These are phyloP conservation scores for Epicampocera succincta DNA, from an alignment of 2,888 invertebrate species.

Conservation along the genomic window DNA sequence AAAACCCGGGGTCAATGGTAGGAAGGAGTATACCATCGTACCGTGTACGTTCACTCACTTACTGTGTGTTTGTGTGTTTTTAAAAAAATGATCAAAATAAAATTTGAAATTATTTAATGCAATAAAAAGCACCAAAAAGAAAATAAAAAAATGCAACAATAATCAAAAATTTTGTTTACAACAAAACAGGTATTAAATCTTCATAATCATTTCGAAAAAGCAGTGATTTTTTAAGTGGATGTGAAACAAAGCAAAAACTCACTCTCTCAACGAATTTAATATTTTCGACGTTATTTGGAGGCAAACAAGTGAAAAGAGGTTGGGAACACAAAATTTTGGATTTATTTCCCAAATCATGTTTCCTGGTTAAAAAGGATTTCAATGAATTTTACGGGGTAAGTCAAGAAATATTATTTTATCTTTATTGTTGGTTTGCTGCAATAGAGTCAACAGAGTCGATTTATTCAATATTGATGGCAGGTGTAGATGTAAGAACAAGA, in stretches of 20 bases:
- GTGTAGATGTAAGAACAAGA: too few species aligned
- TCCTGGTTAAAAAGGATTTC: slow-evolving; percentile 53
- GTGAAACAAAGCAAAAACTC: slow-evolving; percentile 11
- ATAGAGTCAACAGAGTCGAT: too few species aligned
- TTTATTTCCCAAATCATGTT: slow-evolving; percentile 23
- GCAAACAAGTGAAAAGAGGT: slow-evolving; percentile 14
- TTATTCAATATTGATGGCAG: too few species aligned
- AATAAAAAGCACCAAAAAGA: slow-evolving; percentile 25
- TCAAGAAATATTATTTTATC: background rate
- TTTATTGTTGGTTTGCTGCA: too few species aligned
- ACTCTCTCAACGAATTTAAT: slow-evolving; percentile 6
- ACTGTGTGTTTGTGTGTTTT: slow-evolving; percentile 6
- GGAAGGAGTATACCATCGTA: slow-evolving; percentile 69
- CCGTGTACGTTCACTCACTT: slow-evolving; percentile 57
- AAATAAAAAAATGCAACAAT: slow-evolving; percentile 42
- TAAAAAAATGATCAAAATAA: slow-evolving; percentile 52
- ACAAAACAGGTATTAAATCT: slow-evolving; percentile 37
- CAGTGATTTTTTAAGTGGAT: slow-evolving; percentile 50
- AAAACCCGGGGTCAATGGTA: slow-evolving; percentile 70
- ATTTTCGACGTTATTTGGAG: background rate
- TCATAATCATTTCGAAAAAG: slow-evolving; percentile 44
- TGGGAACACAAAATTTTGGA: slow-evolving; percentile 11
- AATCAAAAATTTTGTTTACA: slow-evolving; percentile 41
- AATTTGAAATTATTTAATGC: slow-evolving; percentile 66
- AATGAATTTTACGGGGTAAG: slow-evolving; percentile 61